phyloP scores from a whole-genome alignment of 2,888 invertebrate species.

The Acanthopleura granulata region DNA sequence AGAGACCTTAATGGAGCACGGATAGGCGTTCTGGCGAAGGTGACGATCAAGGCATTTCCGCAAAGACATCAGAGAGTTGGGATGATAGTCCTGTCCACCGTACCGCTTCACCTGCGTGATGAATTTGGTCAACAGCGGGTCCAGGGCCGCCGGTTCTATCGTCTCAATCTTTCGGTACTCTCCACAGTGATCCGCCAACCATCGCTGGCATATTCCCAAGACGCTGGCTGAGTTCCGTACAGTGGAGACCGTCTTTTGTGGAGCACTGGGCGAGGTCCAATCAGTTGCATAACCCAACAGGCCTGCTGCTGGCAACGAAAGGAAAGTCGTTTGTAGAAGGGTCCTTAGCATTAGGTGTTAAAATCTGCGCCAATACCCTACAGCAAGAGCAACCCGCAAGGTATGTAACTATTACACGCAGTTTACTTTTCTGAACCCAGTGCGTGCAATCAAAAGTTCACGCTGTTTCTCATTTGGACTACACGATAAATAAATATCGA shows the following conservation, averaged over 20 bases:
- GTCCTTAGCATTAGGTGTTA: no score
- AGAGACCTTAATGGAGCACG: not conserved
- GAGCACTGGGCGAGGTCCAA: no score
- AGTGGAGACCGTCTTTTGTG: not conserved
- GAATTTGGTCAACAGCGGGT: not conserved
- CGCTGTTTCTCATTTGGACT: no score
- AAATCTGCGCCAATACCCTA: no score
- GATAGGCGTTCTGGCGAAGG: not conserved
- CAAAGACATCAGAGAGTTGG: not conserved
- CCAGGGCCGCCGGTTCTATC: not conserved
- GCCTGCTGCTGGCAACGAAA: no score
- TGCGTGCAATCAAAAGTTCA: no score
- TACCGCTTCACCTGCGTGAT: not conserved
- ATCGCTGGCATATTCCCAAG: not conserved
- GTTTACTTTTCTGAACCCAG: no score
- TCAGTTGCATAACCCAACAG: no score
- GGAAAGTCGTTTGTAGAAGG: no score
- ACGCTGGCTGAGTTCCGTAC: not conserved
- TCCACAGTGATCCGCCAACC: not conserved
- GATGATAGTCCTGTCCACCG: not conserved
- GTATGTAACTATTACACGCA: no score
- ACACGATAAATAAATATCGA: no score
- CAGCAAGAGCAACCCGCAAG: no score
- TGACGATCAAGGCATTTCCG: slow-evolving; percentile 6
- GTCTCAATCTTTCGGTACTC: not conserved